Evolutionary conservation across 2,797 vertebrate species (phyloP), one percentile per base, ranked within the genome.

Genomic region (Enteromius thamalakanensis): DNA sequence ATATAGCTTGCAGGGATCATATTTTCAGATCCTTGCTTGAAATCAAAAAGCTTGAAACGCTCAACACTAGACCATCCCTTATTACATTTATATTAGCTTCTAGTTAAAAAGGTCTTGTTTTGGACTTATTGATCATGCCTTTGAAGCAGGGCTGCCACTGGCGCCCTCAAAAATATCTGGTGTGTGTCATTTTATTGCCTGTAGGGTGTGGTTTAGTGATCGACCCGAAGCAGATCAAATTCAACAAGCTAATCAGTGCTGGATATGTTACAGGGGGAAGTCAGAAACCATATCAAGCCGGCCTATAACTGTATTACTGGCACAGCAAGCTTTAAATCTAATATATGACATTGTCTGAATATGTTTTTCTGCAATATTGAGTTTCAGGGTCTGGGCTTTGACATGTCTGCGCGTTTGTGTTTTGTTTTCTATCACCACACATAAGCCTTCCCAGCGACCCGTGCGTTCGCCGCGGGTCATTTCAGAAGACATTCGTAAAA

Each of bases 371-470:
- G 32, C 26, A 23, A 53, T 37, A 47, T 60, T 79, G 34, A 40
- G 58, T 71, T 79, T 19, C 64, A 19, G 75, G 70, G 67, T 76
- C 62, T 32, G 29, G 58, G 65, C 40, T 53, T 34, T 60, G 55
- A 40, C 51, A 81, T 71, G 32, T 82, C 34, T 49, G 26, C 21
- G 32, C 49, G 58, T 69, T 58, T 79, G 76, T 76, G 76, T 79
- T 80, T 87, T 80, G 72, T 80, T 49, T 81, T 81, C 37, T 76
- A 75, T 84, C 62, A 55, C 65, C 79, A 23, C 62, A 58, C 55
- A 60, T 71, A 82, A 77, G 76, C 83, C 84, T 89, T 84, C 81
- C 74, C 87, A 79, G 71, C 65, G 79, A 86, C 51, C 81, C 51
- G 11, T 82, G 76, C 21, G 12, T 75, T 81, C 17, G 23, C 10